Percentiles rank a stretch among this genome's conserved stretches.
These are phyloP conservation scores for Rattus rattus DNA, from an alignment of 2,113 vertebrate genomes.

Conservation along the genomic window DNA sequence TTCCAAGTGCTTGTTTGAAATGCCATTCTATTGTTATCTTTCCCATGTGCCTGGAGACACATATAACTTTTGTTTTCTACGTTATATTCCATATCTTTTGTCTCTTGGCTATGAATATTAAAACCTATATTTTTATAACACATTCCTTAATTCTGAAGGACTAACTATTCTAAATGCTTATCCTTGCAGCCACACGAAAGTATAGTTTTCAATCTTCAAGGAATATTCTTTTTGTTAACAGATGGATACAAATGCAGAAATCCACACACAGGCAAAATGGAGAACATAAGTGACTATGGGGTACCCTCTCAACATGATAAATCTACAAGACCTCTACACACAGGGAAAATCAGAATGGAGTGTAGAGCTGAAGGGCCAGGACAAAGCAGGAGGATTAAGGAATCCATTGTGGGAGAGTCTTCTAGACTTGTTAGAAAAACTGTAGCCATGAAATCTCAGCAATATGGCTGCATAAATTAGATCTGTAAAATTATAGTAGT, in stretches of 20 bases:
- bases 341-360: background rate
- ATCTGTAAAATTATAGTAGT: background rate
- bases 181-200: background rate
- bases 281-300: background rate
- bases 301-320: no score
- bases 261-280: no score
- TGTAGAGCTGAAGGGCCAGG: background rate
- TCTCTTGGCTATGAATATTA: background rate
- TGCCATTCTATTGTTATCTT: background rate
- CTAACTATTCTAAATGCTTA: background rate
- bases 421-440: background rate
- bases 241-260: background rate
- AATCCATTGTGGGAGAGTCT: background rate
- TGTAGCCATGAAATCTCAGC: background rate
- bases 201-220: no score
- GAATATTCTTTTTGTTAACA: background rate
- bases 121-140: background rate
- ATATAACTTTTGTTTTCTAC: background rate
- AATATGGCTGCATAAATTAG: background rate
- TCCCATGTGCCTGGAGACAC: background rate
- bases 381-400: no score
- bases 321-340: no score
- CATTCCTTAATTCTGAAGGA: background rate
- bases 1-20: background rate
- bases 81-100: background rate